Conservation (phyloP, 2,888 invertebrate species). For the Tenthredo amoena region DNA sequence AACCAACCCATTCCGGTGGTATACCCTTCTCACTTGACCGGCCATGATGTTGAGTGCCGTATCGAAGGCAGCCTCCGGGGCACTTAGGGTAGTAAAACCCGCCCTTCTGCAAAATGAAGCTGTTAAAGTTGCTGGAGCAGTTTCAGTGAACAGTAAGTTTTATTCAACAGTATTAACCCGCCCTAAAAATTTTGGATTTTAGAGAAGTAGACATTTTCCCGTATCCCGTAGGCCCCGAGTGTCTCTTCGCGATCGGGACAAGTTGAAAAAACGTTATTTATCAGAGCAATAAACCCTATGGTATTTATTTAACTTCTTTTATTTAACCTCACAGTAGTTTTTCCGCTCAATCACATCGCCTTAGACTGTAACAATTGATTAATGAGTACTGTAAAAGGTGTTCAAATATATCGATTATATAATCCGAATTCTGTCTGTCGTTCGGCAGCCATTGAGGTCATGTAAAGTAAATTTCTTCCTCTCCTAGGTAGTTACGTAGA, state of each 20-base stretch:
- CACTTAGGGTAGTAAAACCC: slow-evolving; percentile 81
- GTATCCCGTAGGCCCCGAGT: not conserved
- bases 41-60: slow-evolving; percentile 82
- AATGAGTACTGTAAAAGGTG: not conserved
- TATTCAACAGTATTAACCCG: slow-evolving; percentile 26
- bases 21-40: slow-evolving; percentile 72
- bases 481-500: not conserved
- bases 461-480: not conserved
- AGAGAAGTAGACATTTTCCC: not conserved
- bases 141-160: slow-evolving; percentile 80
- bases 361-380: slow-evolving; percentile 14
- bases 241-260: not conserved
- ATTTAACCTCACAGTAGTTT: not conserved
- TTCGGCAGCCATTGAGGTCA: slow-evolving; percentile 61
- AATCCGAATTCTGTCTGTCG: slow-evolving; percentile 58
- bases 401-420: slow-evolving; percentile 50
- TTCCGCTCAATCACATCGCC: slow-evolving; percentile 22
- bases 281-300: not conserved
- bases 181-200: not conserved
- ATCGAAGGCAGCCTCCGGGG: slow-evolving; percentile 80
- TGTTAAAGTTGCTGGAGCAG: slow-evolving; percentile 78
- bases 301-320: not conserved
- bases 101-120: slow-evolving; percentile 79
- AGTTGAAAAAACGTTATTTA: not conserved
- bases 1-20: slow-evolving; percentile 63